Base-by-base conservation (phyloP, 1,140 invertebrate species). In the Plodia interpunctella region DNA sequence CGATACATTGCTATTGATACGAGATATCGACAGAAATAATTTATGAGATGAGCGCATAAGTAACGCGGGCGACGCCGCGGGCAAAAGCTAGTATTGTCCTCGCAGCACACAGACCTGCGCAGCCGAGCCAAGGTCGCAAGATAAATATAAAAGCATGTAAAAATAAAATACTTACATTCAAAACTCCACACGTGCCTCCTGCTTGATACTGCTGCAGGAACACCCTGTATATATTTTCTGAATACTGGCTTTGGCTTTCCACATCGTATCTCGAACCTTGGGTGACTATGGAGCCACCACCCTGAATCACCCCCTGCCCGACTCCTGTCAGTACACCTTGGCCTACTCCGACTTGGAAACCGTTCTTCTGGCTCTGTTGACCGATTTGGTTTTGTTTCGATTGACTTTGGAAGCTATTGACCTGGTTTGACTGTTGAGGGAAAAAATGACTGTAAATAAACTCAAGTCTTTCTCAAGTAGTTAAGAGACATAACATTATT, bases 161-260 rank as follows among this genome's bases (percentile, higher is more conserved):
- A 35, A 35, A 51, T 2, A 53, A 28, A 13, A 8, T 18, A 86
- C 85, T 86, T 70, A 88, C 85, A 59, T 85, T 83, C 10, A 82
- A 56, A 13, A 82, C 0, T 50, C 85, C 85, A 58, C 85, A 88
- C 55, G 82, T 71, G 25, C 82, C 83, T 8, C 57, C 64, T 0
- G 72, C 81, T 28, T 62, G 67, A 63, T 85, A 88, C 35, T 66
- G 64, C 21, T 72, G 65, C 15, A 88, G 55, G 69, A 76, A 80
- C 4, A 87, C 81, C 30, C 84, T 72, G 21, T 76, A 67, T 2
- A 72, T 62, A 0, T 76, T 76, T 30, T 79, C 82, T 0, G 70
- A 68, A 55, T 65, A 72, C n/a, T 53, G 2, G 17, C 25, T 21
- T 28, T 85, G 78, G 30, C 80, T 78, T 35, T 81, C 78, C 1